These are phyloP conservation scores for Tachystola acroxantha DNA, from an alignment of 2,888 invertebrate species.

Conservation along the genomic window DNA sequence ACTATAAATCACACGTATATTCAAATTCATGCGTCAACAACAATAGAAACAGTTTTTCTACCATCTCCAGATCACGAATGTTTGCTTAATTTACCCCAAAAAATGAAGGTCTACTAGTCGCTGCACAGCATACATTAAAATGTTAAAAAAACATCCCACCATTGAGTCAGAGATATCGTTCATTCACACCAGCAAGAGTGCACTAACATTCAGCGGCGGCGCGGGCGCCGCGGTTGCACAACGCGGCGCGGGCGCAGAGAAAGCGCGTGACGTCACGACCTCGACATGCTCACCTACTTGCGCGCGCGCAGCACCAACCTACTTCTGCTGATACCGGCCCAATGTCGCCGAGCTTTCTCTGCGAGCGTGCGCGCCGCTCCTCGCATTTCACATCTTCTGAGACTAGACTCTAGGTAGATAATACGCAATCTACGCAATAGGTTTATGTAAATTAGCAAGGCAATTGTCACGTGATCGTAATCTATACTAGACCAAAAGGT, in stretches of 20 bases:
- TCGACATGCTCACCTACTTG: conserved; percentile 77
- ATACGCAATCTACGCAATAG: background rate
- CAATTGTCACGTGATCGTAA: too few species aligned
- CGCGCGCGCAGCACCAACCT: conserved; percentile 56
- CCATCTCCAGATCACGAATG: too few species aligned
- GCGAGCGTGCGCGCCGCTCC: conserved; percentile 15
- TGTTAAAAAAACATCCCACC: background rate
- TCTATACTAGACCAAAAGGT: too few species aligned
- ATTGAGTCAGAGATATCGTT: conserved; percentile 13
- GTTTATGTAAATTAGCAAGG: background rate
- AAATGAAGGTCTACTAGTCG: too few species aligned
- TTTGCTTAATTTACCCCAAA: too few species aligned
- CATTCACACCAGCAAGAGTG: conserved; percentile 9
- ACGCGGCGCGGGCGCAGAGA: conserved; percentile 63
- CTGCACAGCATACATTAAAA: too few species aligned
- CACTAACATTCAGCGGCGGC: conserved; percentile 18
- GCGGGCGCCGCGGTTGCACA: conserved; percentile 50
- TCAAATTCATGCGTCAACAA: too few species aligned
- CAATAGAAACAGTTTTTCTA: too few species aligned
- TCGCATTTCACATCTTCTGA: conserved; percentile 7
- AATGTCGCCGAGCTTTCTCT: conserved; percentile 63
- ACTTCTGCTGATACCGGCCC: conserved; percentile 53
- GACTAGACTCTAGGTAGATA: background rate
- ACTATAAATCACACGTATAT: too few species aligned
- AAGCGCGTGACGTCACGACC: conserved; percentile 76